These are phyloP conservation scores for Serilophus lunatus DNA, from an alignment of 2,113 vertebrate species.

Conservation along the genomic window DNA sequence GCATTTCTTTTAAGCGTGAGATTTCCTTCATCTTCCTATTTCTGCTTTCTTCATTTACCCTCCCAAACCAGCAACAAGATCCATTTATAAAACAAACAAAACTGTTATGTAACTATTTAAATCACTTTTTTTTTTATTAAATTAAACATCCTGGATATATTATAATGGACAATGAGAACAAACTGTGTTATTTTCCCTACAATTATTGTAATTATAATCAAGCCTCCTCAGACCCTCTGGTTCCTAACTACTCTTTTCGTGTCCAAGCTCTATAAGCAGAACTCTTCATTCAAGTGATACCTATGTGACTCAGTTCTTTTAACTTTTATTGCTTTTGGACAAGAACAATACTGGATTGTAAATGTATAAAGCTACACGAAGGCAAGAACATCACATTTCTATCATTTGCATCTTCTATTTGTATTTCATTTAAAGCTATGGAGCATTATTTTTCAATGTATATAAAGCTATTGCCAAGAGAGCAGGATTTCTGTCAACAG, in stretches of 20 bases:
- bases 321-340: not conserved
- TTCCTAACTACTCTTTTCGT: not conserved
- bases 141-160: not conserved
- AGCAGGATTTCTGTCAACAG: not conserved
- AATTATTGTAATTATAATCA: not conserved
- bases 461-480: not conserved
- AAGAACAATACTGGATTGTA: not conserved
- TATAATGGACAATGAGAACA: not conserved
- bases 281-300: not conserved
- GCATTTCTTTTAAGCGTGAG: rapidly evolving
- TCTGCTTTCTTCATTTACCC: not conserved
- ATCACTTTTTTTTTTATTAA: not conserved
- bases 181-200: not conserved
- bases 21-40: not conserved
- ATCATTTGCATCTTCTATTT: not conserved
- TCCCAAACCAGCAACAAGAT: not conserved
- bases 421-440: not conserved
- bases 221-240: not conserved
- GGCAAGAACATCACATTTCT: not conserved
- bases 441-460: not conserved
- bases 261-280: not conserved
- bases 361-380: not conserved
- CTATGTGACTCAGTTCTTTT: not conserved
- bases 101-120: not conserved
- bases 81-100: not conserved